Conservation (phyloP, 2,888 invertebrate genomes). For the Cyrtodaria siliqua region DNA sequence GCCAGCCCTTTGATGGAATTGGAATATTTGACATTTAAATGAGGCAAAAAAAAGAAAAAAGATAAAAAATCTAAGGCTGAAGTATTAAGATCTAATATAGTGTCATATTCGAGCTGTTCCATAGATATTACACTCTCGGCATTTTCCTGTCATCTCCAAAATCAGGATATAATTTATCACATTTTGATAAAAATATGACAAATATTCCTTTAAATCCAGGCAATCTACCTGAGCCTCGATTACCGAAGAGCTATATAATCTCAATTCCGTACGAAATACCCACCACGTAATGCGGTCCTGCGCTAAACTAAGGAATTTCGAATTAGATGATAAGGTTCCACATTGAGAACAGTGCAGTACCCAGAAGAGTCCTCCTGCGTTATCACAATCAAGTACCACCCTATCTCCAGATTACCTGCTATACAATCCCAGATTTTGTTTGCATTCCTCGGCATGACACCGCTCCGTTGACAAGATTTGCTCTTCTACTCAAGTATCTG, state of each 20-base stretch:
- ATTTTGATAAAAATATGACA: constrained; percentile 37
- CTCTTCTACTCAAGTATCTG: too few species aligned
- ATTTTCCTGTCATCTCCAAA: too few species aligned
- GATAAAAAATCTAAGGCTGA: too few species aligned
- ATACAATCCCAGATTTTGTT: constrained; percentile 37
- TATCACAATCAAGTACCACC: constrained; percentile 33
- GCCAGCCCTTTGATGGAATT: too few species aligned
- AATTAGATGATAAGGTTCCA: constrained; percentile 39
- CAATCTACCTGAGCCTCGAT: constrained; percentile 19
- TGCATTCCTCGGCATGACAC: constrained; percentile 38
- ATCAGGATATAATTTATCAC: background rate
- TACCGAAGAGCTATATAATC: background rate
- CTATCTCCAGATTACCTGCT: constrained; percentile 19
- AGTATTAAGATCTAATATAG: too few species aligned
- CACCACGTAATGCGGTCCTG: background rate
- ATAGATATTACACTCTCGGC: too few species aligned
- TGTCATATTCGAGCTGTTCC: too few species aligned
- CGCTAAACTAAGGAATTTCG: constrained; percentile 2
- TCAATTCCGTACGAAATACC: background rate
- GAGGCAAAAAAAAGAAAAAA: too few species aligned
- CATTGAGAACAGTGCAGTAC: too few species aligned
- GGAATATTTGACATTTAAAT: too few species aligned
- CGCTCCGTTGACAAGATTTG: too few species aligned
- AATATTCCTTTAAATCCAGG: constrained; percentile 50
- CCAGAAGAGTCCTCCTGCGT: constrained; percentile 23